Conservation (phyloP, 2,113 vertebrate species). For the Corythaeola cristata region DNA sequence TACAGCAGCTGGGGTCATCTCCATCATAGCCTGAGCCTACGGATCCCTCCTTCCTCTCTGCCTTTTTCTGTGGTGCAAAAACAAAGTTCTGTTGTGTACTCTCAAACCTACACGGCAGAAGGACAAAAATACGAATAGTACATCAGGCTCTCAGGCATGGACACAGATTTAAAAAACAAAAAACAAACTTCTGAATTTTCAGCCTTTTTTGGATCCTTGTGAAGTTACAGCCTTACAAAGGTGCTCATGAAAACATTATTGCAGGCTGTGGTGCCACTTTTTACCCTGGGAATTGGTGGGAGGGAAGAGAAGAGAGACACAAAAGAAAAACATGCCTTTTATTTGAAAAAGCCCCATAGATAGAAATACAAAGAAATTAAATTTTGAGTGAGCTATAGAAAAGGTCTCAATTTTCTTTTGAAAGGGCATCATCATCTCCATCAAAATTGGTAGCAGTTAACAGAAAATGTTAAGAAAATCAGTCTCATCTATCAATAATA, state of each 20-base stretch:
- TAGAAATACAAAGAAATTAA: constrained; percentile 8
- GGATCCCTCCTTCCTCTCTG: background rate
- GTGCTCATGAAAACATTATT: background rate
- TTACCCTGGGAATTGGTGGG: background rate
- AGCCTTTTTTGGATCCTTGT: background rate
- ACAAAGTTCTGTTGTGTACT: background rate
- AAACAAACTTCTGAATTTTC: background rate
- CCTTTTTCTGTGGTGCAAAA: background rate
- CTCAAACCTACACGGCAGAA: background rate
- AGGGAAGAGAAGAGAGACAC: background rate
- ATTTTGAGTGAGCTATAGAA: background rate
- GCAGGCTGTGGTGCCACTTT: background rate
- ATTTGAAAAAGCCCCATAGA: background rate
- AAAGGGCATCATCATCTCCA: constrained; percentile 27
- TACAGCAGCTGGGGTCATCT: background rate
- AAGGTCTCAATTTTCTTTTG: constrained; percentile 47
- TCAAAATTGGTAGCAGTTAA: background rate
- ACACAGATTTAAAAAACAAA: background rate
- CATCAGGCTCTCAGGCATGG: background rate
- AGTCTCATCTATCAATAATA: background rate
- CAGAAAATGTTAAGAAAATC: background rate
- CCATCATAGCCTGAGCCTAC: background rate
- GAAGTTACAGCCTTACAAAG: background rate
- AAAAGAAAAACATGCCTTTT: background rate
- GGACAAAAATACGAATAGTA: background rate